Evolutionary conservation across 53 echinoderm and acorn worm genomes (phyloP).

Genomic region (Astropecten irregularis): DNA sequence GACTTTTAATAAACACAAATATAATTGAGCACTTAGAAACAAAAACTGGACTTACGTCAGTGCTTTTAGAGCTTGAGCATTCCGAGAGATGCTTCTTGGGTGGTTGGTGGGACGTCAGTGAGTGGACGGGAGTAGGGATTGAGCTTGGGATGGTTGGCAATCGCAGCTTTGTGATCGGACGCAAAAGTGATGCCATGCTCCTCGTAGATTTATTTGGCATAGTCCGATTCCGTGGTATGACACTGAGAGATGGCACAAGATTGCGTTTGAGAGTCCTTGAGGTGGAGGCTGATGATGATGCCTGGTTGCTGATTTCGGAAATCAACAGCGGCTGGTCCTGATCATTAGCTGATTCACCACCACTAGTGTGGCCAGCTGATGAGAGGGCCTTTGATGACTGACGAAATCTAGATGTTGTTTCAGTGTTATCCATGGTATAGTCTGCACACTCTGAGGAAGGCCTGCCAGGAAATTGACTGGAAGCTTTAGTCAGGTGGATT

Average conservation of each 20-base stretch:
- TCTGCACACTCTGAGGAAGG: too few species aligned
- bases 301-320: background rate
- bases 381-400: background rate
- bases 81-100: too few species aligned
- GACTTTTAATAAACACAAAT: too few species aligned
- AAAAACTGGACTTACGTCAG: too few species aligned
- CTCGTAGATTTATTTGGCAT: too few species aligned
- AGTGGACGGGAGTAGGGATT: slow-evolving; percentile 2
- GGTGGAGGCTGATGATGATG: background rate
- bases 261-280: background rate
- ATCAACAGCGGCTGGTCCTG: background rate
- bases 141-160: background rate
- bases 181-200: background rate
- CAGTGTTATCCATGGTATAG: too few species aligned
- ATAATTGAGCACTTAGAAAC: too few species aligned
- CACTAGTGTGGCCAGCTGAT: background rate
- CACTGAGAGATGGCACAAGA: background rate
- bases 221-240: background rate
- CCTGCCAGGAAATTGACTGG: too few species aligned
- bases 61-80: too few species aligned
- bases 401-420: too few species aligned
- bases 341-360: background rate
- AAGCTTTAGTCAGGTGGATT: too few species aligned
- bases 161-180: background rate
- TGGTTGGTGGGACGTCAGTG: slow-evolving; percentile 4